Evolutionary conservation across 2,113 vertebrate species (phyloP), one percentile per base, ranked within the genome.

Genomic region (Callopanchax toddi): DNA sequence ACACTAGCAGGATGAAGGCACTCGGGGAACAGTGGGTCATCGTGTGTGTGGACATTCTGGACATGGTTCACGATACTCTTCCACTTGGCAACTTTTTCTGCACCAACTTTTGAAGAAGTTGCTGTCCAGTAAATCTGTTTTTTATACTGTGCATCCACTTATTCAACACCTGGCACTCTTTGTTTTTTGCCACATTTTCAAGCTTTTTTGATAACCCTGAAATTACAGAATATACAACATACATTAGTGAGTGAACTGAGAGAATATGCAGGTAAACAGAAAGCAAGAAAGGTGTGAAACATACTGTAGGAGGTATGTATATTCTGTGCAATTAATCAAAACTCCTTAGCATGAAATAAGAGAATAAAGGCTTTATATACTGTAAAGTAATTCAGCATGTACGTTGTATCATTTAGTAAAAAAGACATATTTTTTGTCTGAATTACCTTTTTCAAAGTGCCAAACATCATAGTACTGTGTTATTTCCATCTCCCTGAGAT

Each of bases 41-140:
- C 25, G 21, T 64, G 61, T 1, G 11, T 32, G 48, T 63, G 60
- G 13, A 63, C 3, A 15, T 52, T 52, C 18, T 63, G 60, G 1
- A 63, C 21, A 37, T 64, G 61, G 26, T 53, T 64, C 10, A 53
- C 18, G 3, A 64, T 6, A 29, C 39, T 44, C 21, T 53, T 64
- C 50, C 61, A 64, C 40, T 54, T 64, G 9, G 61, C 61, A 2
- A 53, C 49, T 17, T 64, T 64, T 40, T 64, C 40, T 4, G 61
- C 9, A 11, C 40, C 61, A 6, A 36, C 29, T 10, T 17, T 54
- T 15, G 61, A 64, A 6, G 61, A 34, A 2, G 23, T 34, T 26
- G 61, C 61, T 11, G 25, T 44, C 61, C 61, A 64, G 26, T 64
- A 64, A 10, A 64, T 29, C 18, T 64, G 39, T 45, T 54, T 20